Percentiles rank a stretch among this genome's conserved stretches.
Evolutionary conservation across 1,140 invertebrate species (phyloP).

Genomic region (Eufriesea mexicana): DNA sequence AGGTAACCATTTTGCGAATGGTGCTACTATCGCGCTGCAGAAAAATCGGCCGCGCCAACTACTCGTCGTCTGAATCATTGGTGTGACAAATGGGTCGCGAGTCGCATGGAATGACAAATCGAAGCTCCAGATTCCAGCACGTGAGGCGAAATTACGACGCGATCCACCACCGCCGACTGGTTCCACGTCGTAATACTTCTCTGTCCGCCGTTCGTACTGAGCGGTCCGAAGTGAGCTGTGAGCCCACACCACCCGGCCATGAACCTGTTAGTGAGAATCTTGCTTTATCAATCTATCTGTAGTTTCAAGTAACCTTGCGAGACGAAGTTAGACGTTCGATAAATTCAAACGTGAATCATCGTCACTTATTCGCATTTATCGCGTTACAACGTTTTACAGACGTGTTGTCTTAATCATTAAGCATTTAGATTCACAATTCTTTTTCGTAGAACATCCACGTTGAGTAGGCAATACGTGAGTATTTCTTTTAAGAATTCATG

Average conservation of each 20-base stretch:
- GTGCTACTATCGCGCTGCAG: conserved; percentile 49
- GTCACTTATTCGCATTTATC: conserved; percentile 6
- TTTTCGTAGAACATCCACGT: too few species aligned
- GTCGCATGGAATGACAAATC: conserved; percentile 66
- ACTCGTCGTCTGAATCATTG: conserved; percentile 55
- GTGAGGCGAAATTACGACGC: conserved; percentile 58
- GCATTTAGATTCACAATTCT: too few species aligned
- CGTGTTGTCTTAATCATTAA: too few species aligned
- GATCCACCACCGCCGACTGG: conserved; percentile 23
- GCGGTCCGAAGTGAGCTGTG: conserved; percentile 37
- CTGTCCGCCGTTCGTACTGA: conserved; percentile 38
- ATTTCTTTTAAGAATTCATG: too few species aligned
- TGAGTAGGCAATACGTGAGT: too few species aligned
- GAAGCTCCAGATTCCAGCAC: conserved; percentile 58
- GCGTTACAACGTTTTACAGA: too few species aligned
- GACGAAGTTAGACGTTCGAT: conserved; percentile 18
- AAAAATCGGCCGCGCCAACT: conserved; percentile 51
- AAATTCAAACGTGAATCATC: conserved; percentile 39
- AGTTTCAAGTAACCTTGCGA: conserved; percentile 26
- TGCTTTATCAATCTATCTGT: conserved; percentile 52
- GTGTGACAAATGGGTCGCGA: conserved; percentile 63
- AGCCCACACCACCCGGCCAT: not conserved
- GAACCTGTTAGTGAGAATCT: conserved; percentile 49
- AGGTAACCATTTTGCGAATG: not conserved
- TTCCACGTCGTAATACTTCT: conserved; percentile 51